Evolutionary conservation across 2,113 vertebrate genomes (phyloP), one percentile per base, ranked within the genome.

Genomic region (Peromyscus maniculatus): DNA sequence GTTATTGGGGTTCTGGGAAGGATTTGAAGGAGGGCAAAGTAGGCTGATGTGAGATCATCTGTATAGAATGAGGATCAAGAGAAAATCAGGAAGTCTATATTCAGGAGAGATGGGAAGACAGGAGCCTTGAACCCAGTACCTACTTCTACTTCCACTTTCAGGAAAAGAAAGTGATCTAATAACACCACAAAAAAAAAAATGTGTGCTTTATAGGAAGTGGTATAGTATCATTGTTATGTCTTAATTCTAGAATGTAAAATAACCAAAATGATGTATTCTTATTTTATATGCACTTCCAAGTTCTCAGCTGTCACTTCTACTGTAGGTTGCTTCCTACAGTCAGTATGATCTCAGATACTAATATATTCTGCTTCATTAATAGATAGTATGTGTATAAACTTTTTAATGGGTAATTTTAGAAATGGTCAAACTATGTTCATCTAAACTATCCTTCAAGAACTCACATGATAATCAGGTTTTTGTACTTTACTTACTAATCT

Each of bases 311-410:
- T 64, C 87, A 92, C 98, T 98, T 97, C 97, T 98, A 43, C 43
- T 3, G 43, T 43, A 96, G 97, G 96, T 98, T 95, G 93, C 97
- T 97, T 98, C 64, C 59, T 93, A 96, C 49, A 93, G 3, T 64
- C 96, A 95, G 98, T 97, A 91, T 91, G 75, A 96, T 80, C 86
- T 95, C 92, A 69, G 93, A 91, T 43, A 83, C 72, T 94, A 97
- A 82, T 31, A 97, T 82, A 97, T 97, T 96, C 94, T 98, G 91
- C 92, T 87, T 96, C 91, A 92, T 94, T 98, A 98, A 97, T 95
- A 95, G 95, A 97, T 86, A 86, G 87, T 88, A 96, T 97, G 77
- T 97, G 74, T 97, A 80, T 72, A 49, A 74, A 67, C 82, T 84
- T 87, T 82, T 86, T 77, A 67, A 74, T 93, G 79, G 46, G 72